phyloP scores from a whole-genome alignment of 2,888 invertebrate genomes.

The Microplitis manilae region DNA sequence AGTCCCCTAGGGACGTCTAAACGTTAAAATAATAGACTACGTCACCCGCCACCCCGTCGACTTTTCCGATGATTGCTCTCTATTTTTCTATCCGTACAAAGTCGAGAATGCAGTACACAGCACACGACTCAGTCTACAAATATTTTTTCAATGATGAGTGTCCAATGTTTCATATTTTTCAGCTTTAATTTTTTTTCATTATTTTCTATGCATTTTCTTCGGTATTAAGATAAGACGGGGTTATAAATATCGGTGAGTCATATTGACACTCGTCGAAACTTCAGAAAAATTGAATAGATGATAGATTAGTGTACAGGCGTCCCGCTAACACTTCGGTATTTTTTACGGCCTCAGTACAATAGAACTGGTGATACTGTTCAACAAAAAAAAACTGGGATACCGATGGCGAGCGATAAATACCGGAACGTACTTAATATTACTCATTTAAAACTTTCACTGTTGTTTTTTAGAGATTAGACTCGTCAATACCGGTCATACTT shows the following conservation, averaged over 20 bases:
- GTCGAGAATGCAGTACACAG: neutral
- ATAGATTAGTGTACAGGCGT: neutral
- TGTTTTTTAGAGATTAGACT: neutral
- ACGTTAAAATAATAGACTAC: conserved; percentile 62
- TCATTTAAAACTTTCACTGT: neutral
- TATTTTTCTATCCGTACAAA: neutral
- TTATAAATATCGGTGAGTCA: neutral
- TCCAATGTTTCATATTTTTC: conserved; percentile 29
- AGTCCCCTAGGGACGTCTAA: conserved; percentile 47
- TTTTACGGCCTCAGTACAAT: neutral
- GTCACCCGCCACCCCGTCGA: conserved; percentile 24
- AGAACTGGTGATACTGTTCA: neutral
- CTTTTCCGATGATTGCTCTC: conserved; percentile 32
- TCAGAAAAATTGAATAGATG: neutral
- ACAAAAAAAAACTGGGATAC: neutral
- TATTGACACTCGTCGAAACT: neutral
- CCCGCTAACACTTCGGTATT: neutral
- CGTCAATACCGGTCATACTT: neutral
- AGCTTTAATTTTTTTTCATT: neutral
- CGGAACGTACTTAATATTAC: neutral
- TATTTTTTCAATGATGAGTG: conserved; percentile 22
- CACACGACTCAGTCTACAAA: conserved; percentile 21
- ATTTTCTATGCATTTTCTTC: neutral
- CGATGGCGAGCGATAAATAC: neutral
- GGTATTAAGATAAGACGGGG: neutral